Evolutionary conservation across 2,888 invertebrate genomes (phyloP).

Genomic region (Gymnocheta viridis): DNA sequence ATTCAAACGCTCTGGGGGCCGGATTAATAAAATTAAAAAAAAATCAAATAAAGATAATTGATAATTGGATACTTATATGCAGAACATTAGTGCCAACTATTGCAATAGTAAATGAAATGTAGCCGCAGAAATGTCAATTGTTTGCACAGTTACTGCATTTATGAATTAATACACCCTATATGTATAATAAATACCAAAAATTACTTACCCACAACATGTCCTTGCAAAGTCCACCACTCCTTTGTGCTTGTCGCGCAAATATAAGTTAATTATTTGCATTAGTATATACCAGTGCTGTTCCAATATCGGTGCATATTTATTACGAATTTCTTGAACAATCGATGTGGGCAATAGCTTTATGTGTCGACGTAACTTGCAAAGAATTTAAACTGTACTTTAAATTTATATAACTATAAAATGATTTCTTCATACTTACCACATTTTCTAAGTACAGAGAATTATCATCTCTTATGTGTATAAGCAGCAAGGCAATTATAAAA

Average conservation of each 20-base stretch:
- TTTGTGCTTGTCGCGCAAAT: constrained; percentile 83
- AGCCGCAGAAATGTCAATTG: too few species aligned
- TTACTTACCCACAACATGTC: constrained; percentile 83
- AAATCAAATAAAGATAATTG: too few species aligned
- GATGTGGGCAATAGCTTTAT: constrained; percentile 45
- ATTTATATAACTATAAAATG: neutral
- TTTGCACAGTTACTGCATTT: too few species aligned
- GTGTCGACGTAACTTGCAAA: constrained; percentile 79
- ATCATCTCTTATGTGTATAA: constrained; percentile 85
- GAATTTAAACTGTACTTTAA: neutral
- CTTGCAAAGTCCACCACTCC: constrained; percentile 84
- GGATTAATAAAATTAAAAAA: too few species aligned
- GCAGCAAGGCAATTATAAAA: constrained; percentile 85
- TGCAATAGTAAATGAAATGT: too few species aligned
- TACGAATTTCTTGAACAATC: constrained; percentile 58
- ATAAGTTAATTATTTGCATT: constrained; percentile 84
- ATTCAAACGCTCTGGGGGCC: too few species aligned
- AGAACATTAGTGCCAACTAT: too few species aligned
- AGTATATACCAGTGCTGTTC: constrained; percentile 84
- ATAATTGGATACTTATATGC: too few species aligned
- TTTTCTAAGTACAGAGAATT: constrained; percentile 85
- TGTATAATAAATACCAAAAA: neutral
- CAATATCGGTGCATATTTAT: constrained; percentile 83
- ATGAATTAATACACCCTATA: too few species aligned
- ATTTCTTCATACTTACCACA: constrained; percentile 82